Evolutionary conservation across 2,113 vertebrate genomes (phyloP).

Genomic region (Benthochromis sp.): DNA sequence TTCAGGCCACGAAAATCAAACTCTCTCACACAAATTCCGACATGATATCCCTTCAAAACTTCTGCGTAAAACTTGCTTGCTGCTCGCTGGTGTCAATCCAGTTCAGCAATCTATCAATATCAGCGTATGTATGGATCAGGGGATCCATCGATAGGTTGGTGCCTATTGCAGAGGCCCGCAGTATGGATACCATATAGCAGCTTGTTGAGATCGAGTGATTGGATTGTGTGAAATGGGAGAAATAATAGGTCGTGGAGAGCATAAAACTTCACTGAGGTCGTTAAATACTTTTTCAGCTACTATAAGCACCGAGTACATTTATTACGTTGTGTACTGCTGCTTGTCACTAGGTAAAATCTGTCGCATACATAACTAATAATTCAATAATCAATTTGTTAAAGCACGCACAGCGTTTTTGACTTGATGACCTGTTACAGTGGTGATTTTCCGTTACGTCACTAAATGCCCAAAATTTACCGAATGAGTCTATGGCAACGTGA

Average conservation of each 20-base stretch:
- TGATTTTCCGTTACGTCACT: not conserved
- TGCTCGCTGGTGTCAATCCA: conserved; percentile 55
- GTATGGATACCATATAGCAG: conserved; percentile 23
- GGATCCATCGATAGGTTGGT: conserved; percentile 51
- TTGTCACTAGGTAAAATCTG: not conserved
- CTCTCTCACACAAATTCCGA: not conserved
- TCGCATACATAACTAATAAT: not conserved
- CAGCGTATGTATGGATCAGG: conserved; percentile 64
- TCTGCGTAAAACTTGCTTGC: conserved; percentile 34
- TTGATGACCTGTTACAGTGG: not conserved
- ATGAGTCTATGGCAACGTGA: not conserved
- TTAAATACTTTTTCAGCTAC: not conserved
- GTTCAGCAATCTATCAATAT: conserved; percentile 66
- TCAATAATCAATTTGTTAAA: not conserved
- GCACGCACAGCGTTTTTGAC: not conserved
- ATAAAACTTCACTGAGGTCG: not conserved
- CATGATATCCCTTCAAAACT: conserved; percentile 14
- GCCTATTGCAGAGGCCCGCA: conserved; percentile 29
- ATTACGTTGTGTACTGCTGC: not conserved
- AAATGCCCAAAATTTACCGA: not conserved
- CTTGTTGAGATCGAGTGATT: conserved; percentile 2
- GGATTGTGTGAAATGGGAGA: not conserved
- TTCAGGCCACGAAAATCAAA: conserved; percentile 19
- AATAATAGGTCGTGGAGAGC: not conserved
- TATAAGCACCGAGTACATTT: not conserved